A percentile compares a stretch with the other conserved stretches of the same genome.
Evolutionary conservation across 2,113 vertebrate species (phyloP).

Genomic region (Mirza zaza): DNA sequence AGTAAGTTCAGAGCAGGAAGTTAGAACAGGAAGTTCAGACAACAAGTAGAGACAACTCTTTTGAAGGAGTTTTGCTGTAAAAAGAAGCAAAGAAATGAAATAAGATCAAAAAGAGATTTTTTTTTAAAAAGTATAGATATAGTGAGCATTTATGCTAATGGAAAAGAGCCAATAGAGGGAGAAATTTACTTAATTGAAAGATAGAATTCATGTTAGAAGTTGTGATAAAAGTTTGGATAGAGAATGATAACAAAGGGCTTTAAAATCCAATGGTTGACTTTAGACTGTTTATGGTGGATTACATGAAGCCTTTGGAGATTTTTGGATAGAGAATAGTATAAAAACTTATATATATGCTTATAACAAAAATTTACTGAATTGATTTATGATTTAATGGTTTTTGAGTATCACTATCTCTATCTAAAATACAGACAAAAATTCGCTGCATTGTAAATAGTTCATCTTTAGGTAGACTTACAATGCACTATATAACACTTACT

Average conservation of each 20-base stretch:
- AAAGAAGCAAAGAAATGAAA: neutral
- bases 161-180: neutral
- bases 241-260: neutral
- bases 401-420: neutral
- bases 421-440: neutral
- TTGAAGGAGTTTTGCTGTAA: neutral
- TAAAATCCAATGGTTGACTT: neutral
- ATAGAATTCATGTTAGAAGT: neutral
- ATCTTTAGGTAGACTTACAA: neutral
- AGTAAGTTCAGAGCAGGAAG: neutral
- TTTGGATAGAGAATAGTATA: neutral
- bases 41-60: neutral
- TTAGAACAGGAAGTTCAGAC: conserved; percentile 7
- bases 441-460: neutral
- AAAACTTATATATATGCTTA: neutral
- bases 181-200: neutral
- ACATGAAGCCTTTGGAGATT: neutral
- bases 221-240: neutral
- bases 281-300: neutral
- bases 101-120: neutral
- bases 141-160: neutral
- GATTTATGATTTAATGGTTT: neutral
- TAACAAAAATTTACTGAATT: neutral
- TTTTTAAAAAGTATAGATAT: neutral
- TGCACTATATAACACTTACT: neutral